Evolutionary conservation across 2,888 invertebrate species (phyloP).

Genomic region (Leucoptera coffeella): DNA sequence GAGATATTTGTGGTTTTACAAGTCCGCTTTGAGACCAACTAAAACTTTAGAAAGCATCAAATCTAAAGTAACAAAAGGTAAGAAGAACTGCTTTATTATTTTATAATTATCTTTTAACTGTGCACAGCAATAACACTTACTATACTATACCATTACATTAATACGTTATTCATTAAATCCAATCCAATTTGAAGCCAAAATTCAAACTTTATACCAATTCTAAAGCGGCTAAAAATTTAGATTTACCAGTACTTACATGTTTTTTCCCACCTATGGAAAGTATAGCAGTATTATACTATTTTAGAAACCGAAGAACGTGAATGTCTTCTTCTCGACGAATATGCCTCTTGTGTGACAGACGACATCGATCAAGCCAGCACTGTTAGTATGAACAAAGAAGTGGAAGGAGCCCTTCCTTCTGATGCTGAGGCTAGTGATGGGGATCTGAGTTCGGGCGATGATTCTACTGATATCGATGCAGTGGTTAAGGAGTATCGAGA

Average conservation of each 20-base stretch:
- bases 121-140: slow-evolving; percentile 7
- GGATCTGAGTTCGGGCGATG: slow-evolving; percentile 54
- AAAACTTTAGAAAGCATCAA: slow-evolving; percentile 44
- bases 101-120: too few species aligned
- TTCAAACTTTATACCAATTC: too few species aligned
- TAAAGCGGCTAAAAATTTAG: too few species aligned
- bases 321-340: slow-evolving; percentile 53
- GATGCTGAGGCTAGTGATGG: slow-evolving; percentile 47
- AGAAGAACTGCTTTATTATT: slow-evolving; percentile 5
- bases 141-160: slow-evolving; percentile 2
- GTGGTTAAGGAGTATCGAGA: slow-evolving; percentile 73
- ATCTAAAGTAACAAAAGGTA: slow-evolving; percentile 41
- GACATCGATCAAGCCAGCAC: slow-evolving; percentile 25
- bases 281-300: too few species aligned
- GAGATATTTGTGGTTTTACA: slow-evolving; percentile 45
- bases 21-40: slow-evolving; percentile 40
- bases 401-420: slow-evolving; percentile 11
- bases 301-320: slow-evolving; percentile 51
- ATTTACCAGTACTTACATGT: too few species aligned
- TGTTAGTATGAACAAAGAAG: slow-evolving; percentile 20
- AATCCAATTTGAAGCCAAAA: too few species aligned
- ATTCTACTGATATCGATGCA: slow-evolving; percentile 71
- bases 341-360: slow-evolving; percentile 31
- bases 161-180: too few species aligned
- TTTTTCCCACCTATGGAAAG: too few species aligned